phyloP scores from a whole-genome alignment of 2,888 invertebrate species.

The Pyrochroa serraticornis region DNA sequence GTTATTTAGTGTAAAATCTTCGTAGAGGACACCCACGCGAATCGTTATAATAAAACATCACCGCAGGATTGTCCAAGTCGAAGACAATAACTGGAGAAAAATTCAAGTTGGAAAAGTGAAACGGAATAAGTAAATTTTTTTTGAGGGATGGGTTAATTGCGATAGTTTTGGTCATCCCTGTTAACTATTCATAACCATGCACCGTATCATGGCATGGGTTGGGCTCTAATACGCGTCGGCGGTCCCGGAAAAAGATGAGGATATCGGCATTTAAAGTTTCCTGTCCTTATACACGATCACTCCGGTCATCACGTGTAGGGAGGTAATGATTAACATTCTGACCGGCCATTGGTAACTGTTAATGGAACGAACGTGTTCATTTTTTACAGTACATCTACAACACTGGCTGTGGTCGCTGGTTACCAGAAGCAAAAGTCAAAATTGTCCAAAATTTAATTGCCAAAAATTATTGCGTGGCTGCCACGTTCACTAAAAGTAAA shows the following conservation, averaged over 20 bases:
- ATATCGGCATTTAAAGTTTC: constrained; percentile 42
- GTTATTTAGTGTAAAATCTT: background rate
- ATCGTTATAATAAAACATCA: too few relatives aligned
- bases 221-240: constrained; percentile 36
- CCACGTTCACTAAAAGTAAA: too few relatives aligned
- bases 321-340: constrained; percentile 5
- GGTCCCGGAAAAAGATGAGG: constrained; percentile 40
- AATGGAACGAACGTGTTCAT: background rate
- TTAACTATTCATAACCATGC: constrained; percentile 20
- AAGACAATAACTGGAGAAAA: too few relatives aligned
- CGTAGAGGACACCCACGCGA: constrained; percentile 2
- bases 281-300: constrained; percentile 26
- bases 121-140: background rate
- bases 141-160: background rate
- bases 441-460: too few relatives aligned
- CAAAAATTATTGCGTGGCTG: too few relatives aligned
- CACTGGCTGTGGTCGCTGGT: too few relatives aligned
- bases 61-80: constrained; percentile 4
- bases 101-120: constrained; percentile 5
- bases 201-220: constrained; percentile 38
- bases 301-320: background rate
- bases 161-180: constrained; percentile 10
- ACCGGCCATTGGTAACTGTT: background rate
- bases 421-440: too few relatives aligned
- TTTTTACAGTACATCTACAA: background rate